phyloP scores from a whole-genome alignment of 2,113 vertebrate genomes.

The Condylura cristata region DNA sequence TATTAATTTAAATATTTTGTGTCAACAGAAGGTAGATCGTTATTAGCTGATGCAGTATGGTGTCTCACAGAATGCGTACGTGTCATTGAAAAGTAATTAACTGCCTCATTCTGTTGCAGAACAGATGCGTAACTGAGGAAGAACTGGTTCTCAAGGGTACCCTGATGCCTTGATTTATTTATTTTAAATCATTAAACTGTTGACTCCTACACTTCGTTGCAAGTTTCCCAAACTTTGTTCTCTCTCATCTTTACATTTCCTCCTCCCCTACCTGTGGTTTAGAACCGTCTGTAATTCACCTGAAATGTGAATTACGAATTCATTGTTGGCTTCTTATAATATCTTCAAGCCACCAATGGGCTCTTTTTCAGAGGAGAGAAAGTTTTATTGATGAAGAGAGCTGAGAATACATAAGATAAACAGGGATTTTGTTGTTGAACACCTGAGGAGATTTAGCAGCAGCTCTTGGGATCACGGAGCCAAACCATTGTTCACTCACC shows the following conservation, averaged over 20 bases:
- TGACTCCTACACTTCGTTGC: neutral
- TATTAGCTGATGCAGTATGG: constrained; percentile 62
- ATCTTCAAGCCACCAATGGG: neutral
- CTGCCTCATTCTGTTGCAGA: constrained; percentile 49
- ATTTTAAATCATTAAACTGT: constrained; percentile 35
- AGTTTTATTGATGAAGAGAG: neutral
- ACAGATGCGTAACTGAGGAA: constrained; percentile 60
- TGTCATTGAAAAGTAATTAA: constrained; percentile 71
- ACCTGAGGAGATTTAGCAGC: neutral
- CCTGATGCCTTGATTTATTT: constrained; percentile 3
- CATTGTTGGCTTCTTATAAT: neutral
- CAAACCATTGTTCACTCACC: neutral
- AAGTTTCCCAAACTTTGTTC: constrained; percentile 29
- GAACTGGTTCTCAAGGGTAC: constrained; percentile 24
- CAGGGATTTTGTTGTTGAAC: neutral
- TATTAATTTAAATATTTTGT: constrained; percentile 75
- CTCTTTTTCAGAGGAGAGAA: neutral
- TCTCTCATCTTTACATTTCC: neutral
- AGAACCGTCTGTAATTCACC: neutral
- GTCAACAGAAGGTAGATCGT: constrained; percentile 72
- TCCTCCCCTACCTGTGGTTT: neutral
- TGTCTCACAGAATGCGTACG: constrained; percentile 63
- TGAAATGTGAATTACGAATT: neutral
- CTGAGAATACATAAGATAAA: neutral
- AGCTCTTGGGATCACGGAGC: neutral